Base-by-base conservation (phyloP, 2,113 vertebrate genomes). In the Sylvilagus bachmani region DNA sequence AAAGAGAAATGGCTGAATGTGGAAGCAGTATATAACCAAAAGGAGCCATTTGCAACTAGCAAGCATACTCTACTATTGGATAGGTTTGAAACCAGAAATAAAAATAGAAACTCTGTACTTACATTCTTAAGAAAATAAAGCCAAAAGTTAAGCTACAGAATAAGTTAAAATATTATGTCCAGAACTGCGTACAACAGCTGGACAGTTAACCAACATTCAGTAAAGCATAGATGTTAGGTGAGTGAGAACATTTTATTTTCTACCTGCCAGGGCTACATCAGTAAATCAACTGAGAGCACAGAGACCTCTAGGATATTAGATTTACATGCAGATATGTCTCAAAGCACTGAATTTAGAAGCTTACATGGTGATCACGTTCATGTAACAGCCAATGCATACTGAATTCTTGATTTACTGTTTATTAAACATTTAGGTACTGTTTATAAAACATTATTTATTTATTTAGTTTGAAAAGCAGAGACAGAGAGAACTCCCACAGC, bases 31-130 rank as follows among this genome's bases (percentile, higher is more conserved):
- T 78, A 86, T 67, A 94, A 95, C 58, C 62, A 71, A 73, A 0
- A 0, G 71, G 74, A 58, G n/a, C 64, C 44, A 94, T 85, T 96
- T 93, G 83, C 79, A 97, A 92, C n/a, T 38, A 95, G 77, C 82
- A 62, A 90, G 70, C 80, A 71, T 96, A 93, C 75, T 86, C 79
- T 95, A 83, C 91, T 53, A 88, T 17, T 97, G 77, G 79, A 86
- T 94, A 89, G 94, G 29, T 96, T 58, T 94, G 94, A 98, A 97
- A 96, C 97, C 91, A 95, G 62, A 96, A 96, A 95, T 75, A 67
- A 97, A 87, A 97, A 97, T 97, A 93, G 95, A 94, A 97, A 62
- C 36, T 61, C 31, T 70, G 86, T 89, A 61, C 27, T 62, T 27
- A 8, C 13, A 51, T 93, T 87, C n/a, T 55, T 27, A 51, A 71